phyloP scores from a whole-genome alignment of 2,797 vertebrate species.

The Falco biarmicus region DNA sequence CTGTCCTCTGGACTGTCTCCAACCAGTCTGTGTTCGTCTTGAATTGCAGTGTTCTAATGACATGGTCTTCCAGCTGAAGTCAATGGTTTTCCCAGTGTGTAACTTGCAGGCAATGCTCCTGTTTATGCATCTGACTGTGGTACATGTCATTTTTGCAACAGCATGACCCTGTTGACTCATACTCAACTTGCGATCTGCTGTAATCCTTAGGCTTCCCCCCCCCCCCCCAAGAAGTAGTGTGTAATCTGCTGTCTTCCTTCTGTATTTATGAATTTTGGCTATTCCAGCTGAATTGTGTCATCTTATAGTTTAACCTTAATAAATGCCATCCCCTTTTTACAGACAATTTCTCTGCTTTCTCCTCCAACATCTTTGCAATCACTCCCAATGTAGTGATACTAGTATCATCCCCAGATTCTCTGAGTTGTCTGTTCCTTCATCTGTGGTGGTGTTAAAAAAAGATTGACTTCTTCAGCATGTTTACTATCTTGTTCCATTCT shows the following conservation, averaged over 20 bases:
- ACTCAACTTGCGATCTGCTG: background rate
- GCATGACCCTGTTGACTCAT: background rate
- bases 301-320: background rate
- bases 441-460: background rate
- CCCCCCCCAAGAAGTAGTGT: background rate
- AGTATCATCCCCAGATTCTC: background rate
- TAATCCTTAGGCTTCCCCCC: background rate
- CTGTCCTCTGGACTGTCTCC: background rate
- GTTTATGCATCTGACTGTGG: background rate
- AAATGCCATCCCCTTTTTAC: background rate
- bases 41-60: background rate
- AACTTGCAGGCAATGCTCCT: background rate
- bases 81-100: background rate
- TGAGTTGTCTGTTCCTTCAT: background rate
- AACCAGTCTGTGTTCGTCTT: background rate
- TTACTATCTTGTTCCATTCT: background rate
- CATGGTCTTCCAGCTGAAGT: background rate
- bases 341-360: background rate
- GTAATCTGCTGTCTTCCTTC: background rate
- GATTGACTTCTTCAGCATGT: background rate
- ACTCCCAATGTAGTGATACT: background rate
- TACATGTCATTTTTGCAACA: background rate
- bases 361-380: background rate
- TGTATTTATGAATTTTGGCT: background rate
- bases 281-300: background rate